Base-by-base conservation (phyloP, 92 coral and sea anemone species). In the Porites evermanni region DNA sequence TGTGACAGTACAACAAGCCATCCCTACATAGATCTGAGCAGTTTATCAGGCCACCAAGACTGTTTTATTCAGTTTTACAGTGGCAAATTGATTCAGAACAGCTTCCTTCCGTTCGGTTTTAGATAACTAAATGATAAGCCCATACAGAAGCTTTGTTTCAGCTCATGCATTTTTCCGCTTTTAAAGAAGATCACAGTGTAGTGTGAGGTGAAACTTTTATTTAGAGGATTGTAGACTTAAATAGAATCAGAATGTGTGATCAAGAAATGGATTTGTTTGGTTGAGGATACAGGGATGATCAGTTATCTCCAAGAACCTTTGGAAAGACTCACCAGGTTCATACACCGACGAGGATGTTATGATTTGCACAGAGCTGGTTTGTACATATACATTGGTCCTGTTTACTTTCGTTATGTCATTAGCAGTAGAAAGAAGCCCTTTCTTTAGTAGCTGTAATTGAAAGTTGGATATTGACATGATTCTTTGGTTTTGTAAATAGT, bases 341-440 rank as follows among this genome's bases (percentile, higher is more conserved):
- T 80, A 12, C 26, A 66, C 10, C 61, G 84, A 19, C 66, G 65
- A 69, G 59, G 64, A 13, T 66, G 74, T 24, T 80, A 80, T 67
- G 84, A 80, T 66, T 67, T 80, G 17, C 64, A 24, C 51, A 38
- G 53, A 67, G 81, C 81, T 59, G 81, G 81, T 77, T 60, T 12
- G 81, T 77, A 60, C 61, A 56, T 56, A 56, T 14, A 38, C 47
- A 38, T 56, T 56, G 12, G 16, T 56, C 60, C 61, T 56, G 61
- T 56, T 56, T 56, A 11, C 61, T 56, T 14, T 56, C 61, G 1
- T 44, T 58, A 1, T 60, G 8, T 78, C 38, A 17, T 58, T 58
- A 47, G 47, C 32, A 7, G 47, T 10, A 21, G 4, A 67, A 23
- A 3, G 14, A 11, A 1, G 13, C 47, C 18, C 72, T 56, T 4